Evolutionary conservation across 2,797 vertebrate genomes (phyloP).

Genomic region (Betta splendens): DNA sequence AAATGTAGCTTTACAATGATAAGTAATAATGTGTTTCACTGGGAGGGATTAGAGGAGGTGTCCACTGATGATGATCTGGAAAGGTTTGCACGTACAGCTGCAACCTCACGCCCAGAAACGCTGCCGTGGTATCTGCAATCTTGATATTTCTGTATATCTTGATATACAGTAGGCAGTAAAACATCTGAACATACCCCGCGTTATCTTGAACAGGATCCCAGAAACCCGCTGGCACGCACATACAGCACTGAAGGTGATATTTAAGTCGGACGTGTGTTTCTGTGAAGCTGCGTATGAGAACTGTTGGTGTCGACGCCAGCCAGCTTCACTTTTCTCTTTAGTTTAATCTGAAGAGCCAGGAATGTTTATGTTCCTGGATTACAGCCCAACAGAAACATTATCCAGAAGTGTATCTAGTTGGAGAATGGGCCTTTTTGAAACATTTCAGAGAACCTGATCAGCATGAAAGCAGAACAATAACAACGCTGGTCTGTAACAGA

Average conservation of each 20-base stretch:
- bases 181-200: not conserved
- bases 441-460: constrained; percentile 5
- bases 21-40: constrained; percentile 33
- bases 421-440: not conserved
- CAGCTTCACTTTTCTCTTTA: constrained; percentile 21
- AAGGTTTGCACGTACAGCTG: constrained; percentile 31
- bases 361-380: constrained; percentile 28
- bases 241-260: not conserved
- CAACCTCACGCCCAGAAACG: constrained; percentile 23
- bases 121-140: constrained; percentile 12
- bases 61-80: constrained; percentile 31
- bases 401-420: constrained; percentile 31
- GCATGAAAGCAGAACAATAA: not conserved
- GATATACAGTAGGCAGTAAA: constrained; percentile 4
- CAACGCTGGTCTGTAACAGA: no score
- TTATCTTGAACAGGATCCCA: not conserved
- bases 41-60: constrained; percentile 44
- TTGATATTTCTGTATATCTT: no score
- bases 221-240: not conserved
- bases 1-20: constrained; percentile 25
- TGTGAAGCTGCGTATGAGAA: not conserved
- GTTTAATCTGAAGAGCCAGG: constrained; percentile 42
- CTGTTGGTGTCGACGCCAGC: not conserved
- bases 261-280: not conserved
- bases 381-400: constrained; percentile 26